These are phyloP conservation scores for Eunapius fragilis DNA, from an alignment of 37 sponge, comb jelly and placozoan genomes.

Conservation along the genomic window DNA sequence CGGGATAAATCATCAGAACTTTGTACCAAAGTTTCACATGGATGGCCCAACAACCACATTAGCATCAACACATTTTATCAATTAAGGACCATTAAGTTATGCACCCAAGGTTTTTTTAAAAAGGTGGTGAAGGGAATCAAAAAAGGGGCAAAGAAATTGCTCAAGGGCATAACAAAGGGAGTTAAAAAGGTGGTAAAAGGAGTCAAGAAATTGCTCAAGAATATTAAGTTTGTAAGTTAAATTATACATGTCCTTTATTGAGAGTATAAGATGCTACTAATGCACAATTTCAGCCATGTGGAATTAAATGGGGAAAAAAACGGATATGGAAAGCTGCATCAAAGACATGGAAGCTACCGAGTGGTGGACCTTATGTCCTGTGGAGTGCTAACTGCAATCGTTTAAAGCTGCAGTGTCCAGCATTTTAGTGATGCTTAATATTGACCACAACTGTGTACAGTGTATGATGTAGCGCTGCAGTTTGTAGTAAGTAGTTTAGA, in stretches of 20 bases:
- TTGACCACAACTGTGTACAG: not conserved
- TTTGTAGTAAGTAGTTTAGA: not conserved
- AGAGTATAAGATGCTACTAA: not conserved
- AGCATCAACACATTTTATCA: not conserved
- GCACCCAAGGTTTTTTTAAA: not conserved
- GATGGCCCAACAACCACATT: not conserved
- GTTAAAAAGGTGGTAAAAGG: not conserved
- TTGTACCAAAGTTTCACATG: not conserved
- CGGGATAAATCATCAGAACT: not conserved
- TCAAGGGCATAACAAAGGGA: not conserved
- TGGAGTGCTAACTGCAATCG: not conserved
- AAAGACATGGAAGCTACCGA: not conserved
- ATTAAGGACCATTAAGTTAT: not conserved
- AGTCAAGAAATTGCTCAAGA: not conserved
- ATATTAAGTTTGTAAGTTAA: not conserved
- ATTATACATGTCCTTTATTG: not conserved
- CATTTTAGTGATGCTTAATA: not conserved
- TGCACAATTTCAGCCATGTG: not conserved
- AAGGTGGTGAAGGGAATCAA: not conserved
- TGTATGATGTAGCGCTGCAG: not conserved
- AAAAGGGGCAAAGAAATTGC: not conserved
- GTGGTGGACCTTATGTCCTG: not conserved
- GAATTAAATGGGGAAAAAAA: not conserved
- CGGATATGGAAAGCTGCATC: not conserved
- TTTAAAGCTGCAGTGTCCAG: not conserved